phyloP scores from a whole-genome alignment of 2,113 vertebrate species.

The Lampris incognitus region DNA sequence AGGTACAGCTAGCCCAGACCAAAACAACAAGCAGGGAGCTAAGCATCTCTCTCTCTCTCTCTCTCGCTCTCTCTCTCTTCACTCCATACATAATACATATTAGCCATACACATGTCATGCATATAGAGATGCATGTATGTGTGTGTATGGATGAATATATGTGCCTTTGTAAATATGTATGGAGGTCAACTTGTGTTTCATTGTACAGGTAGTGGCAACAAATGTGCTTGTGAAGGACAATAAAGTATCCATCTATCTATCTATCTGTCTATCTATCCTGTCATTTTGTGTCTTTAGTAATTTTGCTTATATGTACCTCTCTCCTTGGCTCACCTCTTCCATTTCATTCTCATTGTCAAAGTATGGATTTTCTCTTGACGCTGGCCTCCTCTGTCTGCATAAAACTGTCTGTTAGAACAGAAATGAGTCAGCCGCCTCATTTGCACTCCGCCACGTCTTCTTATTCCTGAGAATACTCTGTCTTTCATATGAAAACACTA shows the following conservation, averaged over 20 bases:
- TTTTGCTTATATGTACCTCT: slow-evolving; percentile 27
- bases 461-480: slow-evolving; percentile 27
- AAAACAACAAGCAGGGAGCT: too few species aligned
- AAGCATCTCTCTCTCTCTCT: neutral
- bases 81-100: neutral
- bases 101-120: too few species aligned
- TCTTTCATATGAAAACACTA: slow-evolving; percentile 33
- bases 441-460: slow-evolving; percentile 45
- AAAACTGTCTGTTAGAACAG: slow-evolving; percentile 55
- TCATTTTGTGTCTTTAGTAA: slow-evolving; percentile 37
- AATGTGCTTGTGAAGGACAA: too few species aligned
- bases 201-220: too few species aligned
- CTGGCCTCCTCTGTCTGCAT: slow-evolving; percentile 44
- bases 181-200: too few species aligned
- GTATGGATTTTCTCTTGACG: slow-evolving; percentile 50
- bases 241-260: neutral
- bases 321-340: neutral
- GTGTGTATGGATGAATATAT: too few species aligned
- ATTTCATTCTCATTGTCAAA: slow-evolving; percentile 43
- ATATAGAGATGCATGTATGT: too few species aligned
- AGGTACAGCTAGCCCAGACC: too few species aligned
- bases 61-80: neutral
- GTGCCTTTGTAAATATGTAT: too few species aligned
- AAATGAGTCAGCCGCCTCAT: slow-evolving; percentile 64
- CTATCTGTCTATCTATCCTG: slow-evolving; percentile 1